Evolutionary conservation across 2,888 invertebrate species (phyloP), one percentile per base, ranked within the genome.

Genomic region (Hyalella azteca): DNA sequence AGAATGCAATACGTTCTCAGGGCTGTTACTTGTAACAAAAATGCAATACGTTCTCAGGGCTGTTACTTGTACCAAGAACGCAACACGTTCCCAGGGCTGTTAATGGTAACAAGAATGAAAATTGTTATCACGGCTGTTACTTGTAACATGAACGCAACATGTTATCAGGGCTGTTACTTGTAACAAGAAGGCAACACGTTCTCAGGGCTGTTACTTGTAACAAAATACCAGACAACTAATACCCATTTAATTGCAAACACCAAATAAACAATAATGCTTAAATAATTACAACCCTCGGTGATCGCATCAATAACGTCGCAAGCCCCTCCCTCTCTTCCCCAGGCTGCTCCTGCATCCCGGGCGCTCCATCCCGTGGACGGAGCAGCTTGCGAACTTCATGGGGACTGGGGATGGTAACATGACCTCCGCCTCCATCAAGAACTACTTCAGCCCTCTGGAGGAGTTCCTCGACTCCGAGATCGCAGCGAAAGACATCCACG

Each of bases 341-440:
- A 87, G 87, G 36, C 82, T 85, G 5, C 87, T 90, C 86, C 87
- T 91, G 86, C 86, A 86, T 66, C 85, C 88, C 73, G 91, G 91
- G 60, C 87, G 88, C 7, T 89, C 89, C 0, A 87, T 85, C 36
- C 86, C 86, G 13, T 87, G 95, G 95, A 91, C 77, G 26, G 7
- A 73, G 9, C 79, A 78, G 45, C 83, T 83, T 36, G 39, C 92
- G 66, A 94, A 95, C 86, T 92, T 93, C 3, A 90, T 98, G 79
- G 1, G 83, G 89, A 32, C 88, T 89, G 89, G 88, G 19, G 87
- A 87, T 32, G 73, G 86, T 11, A 86, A 87, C 73, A 88, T 90
- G 86, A 87, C 88, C 78, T 88, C 89, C n/a, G 82, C 82, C 3
- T 87, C 90, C 3, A 86, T 91, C 54, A 81, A 88, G 19, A 86